phyloP scores from a whole-genome alignment of 1,140 invertebrate genomes.

The Papilio machaon region DNA sequence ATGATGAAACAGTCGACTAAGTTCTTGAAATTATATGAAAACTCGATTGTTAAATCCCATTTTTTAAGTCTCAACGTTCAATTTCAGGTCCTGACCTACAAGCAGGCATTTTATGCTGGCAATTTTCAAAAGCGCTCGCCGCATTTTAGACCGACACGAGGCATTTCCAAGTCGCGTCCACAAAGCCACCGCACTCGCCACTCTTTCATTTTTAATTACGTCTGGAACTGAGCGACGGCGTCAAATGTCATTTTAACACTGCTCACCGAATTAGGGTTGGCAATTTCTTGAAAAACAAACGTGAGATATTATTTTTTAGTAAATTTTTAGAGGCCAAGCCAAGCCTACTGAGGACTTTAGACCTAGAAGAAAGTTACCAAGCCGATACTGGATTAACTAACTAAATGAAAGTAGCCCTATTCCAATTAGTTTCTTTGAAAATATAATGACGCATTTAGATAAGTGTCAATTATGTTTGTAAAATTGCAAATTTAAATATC shows the following conservation, averaged over 20 bases:
- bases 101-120: slow-evolving; percentile 41
- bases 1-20: too few species aligned
- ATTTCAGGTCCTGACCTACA: neutral
- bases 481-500: too few species aligned
- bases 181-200: slow-evolving; percentile 47
- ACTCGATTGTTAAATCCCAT: neutral
- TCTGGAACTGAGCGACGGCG: slow-evolving; percentile 47
- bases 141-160: neutral
- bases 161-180: slow-evolving; percentile 33
- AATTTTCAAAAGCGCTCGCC: slow-evolving; percentile 27
- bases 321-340: neutral
- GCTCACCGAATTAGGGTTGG: slow-evolving; percentile 44
- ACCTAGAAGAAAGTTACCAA: too few species aligned
- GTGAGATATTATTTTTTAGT: neutral
- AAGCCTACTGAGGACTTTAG: neutral
- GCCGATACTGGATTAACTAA: too few species aligned
- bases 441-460: too few species aligned
- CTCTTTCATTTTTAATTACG: slow-evolving; percentile 60
- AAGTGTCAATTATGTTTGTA: too few species aligned
- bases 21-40: neutral
- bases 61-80: neutral
- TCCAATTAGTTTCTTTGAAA: too few species aligned
- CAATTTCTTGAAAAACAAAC: neutral
- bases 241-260: slow-evolving; percentile 72
- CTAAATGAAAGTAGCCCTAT: too few species aligned